phyloP scores from a whole-genome alignment of 2,113 vertebrate genomes.

The Octodon degus region DNA sequence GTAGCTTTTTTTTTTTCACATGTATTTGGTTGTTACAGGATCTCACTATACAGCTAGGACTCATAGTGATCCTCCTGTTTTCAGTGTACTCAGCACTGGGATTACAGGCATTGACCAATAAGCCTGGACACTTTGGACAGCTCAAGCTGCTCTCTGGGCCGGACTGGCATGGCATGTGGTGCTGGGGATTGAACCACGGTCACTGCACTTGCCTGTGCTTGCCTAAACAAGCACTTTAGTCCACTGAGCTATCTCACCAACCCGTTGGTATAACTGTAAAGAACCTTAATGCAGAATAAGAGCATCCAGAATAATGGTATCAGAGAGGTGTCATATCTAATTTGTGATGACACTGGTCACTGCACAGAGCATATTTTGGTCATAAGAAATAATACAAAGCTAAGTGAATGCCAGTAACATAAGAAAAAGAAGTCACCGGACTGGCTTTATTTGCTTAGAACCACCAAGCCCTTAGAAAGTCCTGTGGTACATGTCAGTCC shows the following conservation, averaged over 20 bases:
- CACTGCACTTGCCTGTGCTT: too few relatives aligned
- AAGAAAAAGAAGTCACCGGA: not conserved
- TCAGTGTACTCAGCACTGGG: too few relatives aligned
- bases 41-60: too few relatives aligned
- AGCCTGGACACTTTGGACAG: too few relatives aligned
- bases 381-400: not conserved
- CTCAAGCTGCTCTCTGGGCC: too few relatives aligned
- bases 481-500: not conserved
- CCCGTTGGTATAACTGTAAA: not conserved
- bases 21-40: too few relatives aligned
- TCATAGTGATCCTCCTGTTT: too few relatives aligned
- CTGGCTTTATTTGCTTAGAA: not conserved
- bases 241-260: too few relatives aligned
- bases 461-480: not conserved
- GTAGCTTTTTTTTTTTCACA: not conserved
- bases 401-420: not conserved
- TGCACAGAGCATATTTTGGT: not conserved
- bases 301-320: not conserved
- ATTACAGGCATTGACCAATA: too few relatives aligned
- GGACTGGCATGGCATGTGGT: too few relatives aligned
- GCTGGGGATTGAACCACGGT: too few relatives aligned
- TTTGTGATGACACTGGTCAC: not conserved
- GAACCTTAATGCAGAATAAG: not conserved
- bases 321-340: not conserved
- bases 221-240: too few relatives aligned